phyloP scores from a whole-genome alignment of 1,140 invertebrate species.

The Apis laboriosa region DNA sequence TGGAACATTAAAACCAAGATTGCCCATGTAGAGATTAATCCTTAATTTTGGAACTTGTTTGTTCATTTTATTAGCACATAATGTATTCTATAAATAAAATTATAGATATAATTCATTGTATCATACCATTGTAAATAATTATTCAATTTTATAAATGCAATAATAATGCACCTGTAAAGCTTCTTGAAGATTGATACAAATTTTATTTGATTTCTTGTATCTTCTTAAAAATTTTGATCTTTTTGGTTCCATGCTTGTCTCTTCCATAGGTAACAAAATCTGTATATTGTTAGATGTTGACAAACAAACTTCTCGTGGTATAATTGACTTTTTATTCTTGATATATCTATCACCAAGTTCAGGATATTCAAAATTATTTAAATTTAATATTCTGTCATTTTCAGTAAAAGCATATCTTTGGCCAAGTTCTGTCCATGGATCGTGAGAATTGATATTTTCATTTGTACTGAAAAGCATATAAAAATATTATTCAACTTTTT shows the following conservation, averaged over 20 bases:
- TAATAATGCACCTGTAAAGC: conserved; percentile 43
- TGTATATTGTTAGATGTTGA: background rate
- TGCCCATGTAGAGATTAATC: conserved; percentile 31
- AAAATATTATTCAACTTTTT: background rate
- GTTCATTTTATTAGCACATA: background rate
- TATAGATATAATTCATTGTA: background rate
- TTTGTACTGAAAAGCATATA: background rate
- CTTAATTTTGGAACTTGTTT: conserved; percentile 25
- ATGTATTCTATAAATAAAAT: conserved; percentile 28
- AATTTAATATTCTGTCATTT: background rate
- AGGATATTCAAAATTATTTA: conserved; percentile 50
- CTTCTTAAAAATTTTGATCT: conserved; percentile 9
- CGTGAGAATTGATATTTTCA: background rate
- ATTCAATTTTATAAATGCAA: background rate
- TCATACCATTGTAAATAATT: background rate
- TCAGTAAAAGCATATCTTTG: background rate
- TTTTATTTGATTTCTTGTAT: conserved; percentile 35
- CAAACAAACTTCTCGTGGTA: background rate
- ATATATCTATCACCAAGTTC: conserved; percentile 29
- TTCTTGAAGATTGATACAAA: conserved; percentile 50
- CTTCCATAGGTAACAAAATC: background rate
- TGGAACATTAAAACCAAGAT: background rate
- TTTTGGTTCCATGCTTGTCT: conserved; percentile 6
- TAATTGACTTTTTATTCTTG: conserved; percentile 14
- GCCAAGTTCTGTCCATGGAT: conserved; percentile 39